Evolutionary conservation across 2,113 vertebrate species (phyloP), one percentile per base, ranked within the genome.

Genomic region (Ageneiosus marmoratus): DNA sequence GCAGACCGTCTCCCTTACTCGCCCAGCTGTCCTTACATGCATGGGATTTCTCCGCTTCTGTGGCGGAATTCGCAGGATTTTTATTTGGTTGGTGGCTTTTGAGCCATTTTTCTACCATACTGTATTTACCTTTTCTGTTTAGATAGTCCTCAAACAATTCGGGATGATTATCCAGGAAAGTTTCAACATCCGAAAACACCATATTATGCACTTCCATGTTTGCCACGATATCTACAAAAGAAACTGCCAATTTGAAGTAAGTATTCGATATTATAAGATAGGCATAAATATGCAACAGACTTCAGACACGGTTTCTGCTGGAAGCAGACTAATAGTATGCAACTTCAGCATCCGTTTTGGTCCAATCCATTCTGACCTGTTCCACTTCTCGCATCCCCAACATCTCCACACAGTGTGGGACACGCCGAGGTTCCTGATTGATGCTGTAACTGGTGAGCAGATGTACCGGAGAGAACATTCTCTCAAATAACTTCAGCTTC

Each of bases 151-250:
- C 96, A 24, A 97, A 93, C 63, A 97, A 92, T 50, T 97, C 95
- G 27, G 97, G 97, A 78, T 99, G 96, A 58, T 94, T 91, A 91
- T 99, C 97, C 70, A 99, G 93, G 91, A 99, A 99, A 97, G 92
- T 97, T 97, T 99, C 98, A 89, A 99, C 97, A 75, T 97, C 96
- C 37, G 95, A 96, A 75, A 96, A 96, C 91, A 97, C 94, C 93
- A 98, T 92, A 53, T 91, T 90, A 70, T 90, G 88, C 87, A 91
- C 88, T 85, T 94, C 93, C 97, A 97, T 99, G 77, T 89, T 91
- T 86, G 90, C 85, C 87, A 86, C 79, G 77, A 80, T 89, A 82
- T 88, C 88, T 86, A 74, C 77, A 79, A 82, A 90, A 92, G 85
- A 86, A 74, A 51, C 20, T 4, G 46, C 29, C 50, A 55, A 11